A percentile compares a stretch with the other conserved stretches of the same genome.
These are phyloP conservation scores for Meandrina meandrites DNA, from an alignment of 92 coral and sea anemone species.

Conservation along the genomic window DNA sequence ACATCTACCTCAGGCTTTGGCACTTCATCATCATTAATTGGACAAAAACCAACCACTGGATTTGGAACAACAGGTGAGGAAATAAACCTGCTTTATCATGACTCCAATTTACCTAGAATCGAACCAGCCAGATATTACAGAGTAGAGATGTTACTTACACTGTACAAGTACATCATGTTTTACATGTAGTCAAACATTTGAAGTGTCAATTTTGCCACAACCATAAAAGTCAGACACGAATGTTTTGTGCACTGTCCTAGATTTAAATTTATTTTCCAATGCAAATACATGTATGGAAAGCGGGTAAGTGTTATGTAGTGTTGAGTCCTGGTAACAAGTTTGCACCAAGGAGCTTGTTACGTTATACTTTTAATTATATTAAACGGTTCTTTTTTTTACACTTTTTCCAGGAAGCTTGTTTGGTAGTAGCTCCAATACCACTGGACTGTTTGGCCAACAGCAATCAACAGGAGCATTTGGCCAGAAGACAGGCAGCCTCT, in stretches of 20 bases:
- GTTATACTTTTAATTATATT: neutral
- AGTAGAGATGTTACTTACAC: too few relatives aligned
- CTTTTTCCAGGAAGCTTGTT: constrained; percentile 52
- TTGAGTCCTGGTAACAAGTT: too few relatives aligned
- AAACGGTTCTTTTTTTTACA: neutral
- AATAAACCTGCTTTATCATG: neutral
- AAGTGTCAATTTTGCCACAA: too few relatives aligned
- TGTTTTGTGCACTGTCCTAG: too few relatives aligned
- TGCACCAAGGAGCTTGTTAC: neutral
- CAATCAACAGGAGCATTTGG: constrained; percentile 47
- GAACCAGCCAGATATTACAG: too few relatives aligned
- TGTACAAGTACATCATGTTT: too few relatives aligned
- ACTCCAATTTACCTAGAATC: too few relatives aligned
- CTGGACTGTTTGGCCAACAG: constrained; percentile 34
- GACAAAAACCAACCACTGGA: constrained; percentile 54
- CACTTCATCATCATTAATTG: constrained; percentile 43
- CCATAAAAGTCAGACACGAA: too few relatives aligned
- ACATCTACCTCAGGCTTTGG: constrained; percentile 52
- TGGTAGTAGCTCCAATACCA: constrained; percentile 20
- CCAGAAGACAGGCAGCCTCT: constrained; percentile 69
- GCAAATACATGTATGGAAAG: too few relatives aligned
- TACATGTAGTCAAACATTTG: too few relatives aligned
- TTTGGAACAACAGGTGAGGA: constrained; percentile 55
- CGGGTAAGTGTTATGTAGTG: too few relatives aligned
- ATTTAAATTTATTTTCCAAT: too few relatives aligned